Evolutionary conservation across 1,140 invertebrate genomes (phyloP).

Genomic region (Drosophila melanogaster): Release_6_plus_ISO1_MT NC_004354.4:17790501-17791000

Average conservation of each 20-base stretch:
- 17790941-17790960: too few species aligned
- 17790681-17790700: constrained; percentile 14
- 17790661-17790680: neutral
- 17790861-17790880: neutral
- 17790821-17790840: neutral
- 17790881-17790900: too few species aligned
- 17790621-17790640: constrained; percentile 55
- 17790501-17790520: constrained; percentile 21
- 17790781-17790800: neutral
- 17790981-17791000: too few species aligned
- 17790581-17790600: constrained; percentile 71
- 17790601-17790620: constrained; percentile 45
- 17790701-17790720: constrained; percentile 11
- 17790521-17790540: constrained; percentile 10
- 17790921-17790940: too few species aligned
- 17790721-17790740: neutral
- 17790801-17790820: neutral
- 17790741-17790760: neutral
- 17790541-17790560: constrained; percentile 50
- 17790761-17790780: neutral
- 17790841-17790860: neutral
- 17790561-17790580: constrained; percentile 83
- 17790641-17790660: constrained; percentile 11
- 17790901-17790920: too few species aligned
- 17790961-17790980: too few species aligned